Conservation (phyloP, 2,113 vertebrate species). For the Felis catus region DNA sequence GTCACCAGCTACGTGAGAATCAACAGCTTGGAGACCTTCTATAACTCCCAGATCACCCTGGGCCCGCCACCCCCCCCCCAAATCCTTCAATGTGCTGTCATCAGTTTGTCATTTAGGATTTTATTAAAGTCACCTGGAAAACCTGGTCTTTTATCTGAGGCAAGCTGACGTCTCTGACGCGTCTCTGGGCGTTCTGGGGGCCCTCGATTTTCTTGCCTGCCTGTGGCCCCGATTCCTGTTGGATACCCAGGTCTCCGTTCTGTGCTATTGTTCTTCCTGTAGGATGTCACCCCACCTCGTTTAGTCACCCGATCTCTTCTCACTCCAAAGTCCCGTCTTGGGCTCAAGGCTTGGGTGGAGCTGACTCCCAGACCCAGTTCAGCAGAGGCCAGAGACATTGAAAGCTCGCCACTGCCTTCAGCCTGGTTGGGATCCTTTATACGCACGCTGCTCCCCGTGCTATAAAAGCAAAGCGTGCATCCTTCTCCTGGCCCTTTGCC, state of each 20-base stretch:
- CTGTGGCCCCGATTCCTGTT: not conserved
- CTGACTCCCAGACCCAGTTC: not conserved
- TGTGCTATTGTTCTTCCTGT: not conserved
- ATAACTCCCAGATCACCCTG: not conserved
- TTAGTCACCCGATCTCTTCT: not conserved
- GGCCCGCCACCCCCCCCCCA: not conserved
- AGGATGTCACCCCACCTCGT: not conserved
- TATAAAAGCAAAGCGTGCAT: not conserved
- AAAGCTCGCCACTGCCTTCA: not conserved
- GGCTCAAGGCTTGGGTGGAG: not conserved
- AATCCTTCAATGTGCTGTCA: not conserved
- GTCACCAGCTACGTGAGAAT: not conserved
- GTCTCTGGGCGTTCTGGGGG: not conserved
- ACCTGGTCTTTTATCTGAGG: no score
- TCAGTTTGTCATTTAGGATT: not conserved
- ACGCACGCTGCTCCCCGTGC: rapidly evolving
- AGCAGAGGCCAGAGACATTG: not conserved
- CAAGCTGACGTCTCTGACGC: not conserved
- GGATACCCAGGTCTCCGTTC: not conserved
- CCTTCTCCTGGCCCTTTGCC: not conserved
- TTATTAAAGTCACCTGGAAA: not conserved
- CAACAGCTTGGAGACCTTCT: not conserved
- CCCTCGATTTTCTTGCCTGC: not conserved
- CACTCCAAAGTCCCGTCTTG: not conserved
- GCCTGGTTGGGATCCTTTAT: not conserved